Base-by-base conservation (phyloP, 2,888 invertebrate genomes). In the Cyclophora albipunctata region DNA sequence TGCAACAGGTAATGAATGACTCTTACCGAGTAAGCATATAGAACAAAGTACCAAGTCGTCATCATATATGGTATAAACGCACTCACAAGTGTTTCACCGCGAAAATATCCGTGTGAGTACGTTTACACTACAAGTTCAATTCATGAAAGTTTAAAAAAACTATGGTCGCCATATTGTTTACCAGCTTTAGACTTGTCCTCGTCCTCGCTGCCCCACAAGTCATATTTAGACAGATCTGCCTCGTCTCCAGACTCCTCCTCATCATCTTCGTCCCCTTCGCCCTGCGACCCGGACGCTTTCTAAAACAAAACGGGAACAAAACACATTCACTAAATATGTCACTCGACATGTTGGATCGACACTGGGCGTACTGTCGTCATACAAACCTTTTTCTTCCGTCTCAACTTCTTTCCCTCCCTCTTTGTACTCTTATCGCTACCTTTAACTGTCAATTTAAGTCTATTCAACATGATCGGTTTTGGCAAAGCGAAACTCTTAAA, bases 151-250 rank as follows among this genome's bases (percentile, higher is more conserved):
- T 20, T 20, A 20, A 20, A 20, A 20, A 20, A 20, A 20, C 20
- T 20, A 20, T 20, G 20, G 20, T 20, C 20, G 20, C 20, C 20
- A 20, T 20, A 20, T 20, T 20, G 20, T 20, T 20, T 56, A 79
- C 81, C 83, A 56, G 69, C 53, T 70, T 83, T 83, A 2, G 78
- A 64, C 54, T 73, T 73, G 46, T 74, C 77, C 57, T 90, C 91
- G 45, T 90, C 91, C 54, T 92, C 92, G 59, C 90, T 91, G 53
- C 93, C 93, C 92, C 93, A 94, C 44, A 95, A 83, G 71, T 94
- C 94, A 75, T 95, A 95, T 73, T 95, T 95, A 34, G 94, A 93
- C 46, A 95, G 85, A 75, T 95, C 94, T 6, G 90, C 93, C 48
- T 89, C 88, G 50, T 91, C 92, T 0, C 91, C 91, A 0, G 91